phyloP scores from a whole-genome alignment of 1,140 invertebrate species.

The Heliconius eleuchia region DNA sequence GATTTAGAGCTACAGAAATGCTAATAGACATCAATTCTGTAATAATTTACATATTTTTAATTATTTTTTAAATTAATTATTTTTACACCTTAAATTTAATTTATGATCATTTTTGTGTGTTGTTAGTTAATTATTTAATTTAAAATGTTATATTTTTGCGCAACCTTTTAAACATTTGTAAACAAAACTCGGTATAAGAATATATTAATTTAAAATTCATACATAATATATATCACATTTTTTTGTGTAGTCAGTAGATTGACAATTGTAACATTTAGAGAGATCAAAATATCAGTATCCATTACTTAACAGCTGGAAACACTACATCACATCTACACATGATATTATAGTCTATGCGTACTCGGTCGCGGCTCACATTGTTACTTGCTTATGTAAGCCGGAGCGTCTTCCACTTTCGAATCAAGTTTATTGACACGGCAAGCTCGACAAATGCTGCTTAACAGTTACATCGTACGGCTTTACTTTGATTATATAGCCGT shows the following conservation, averaged over 20 bases:
- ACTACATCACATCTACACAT: conserved; percentile 35
- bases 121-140: background rate
- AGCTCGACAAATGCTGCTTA: conserved; percentile 76
- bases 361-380: conserved; percentile 62
- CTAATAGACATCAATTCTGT: conserved; percentile 35
- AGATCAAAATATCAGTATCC: background rate
- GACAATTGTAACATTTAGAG: background rate
- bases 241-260: background rate
- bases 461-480: conserved; percentile 74
- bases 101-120: background rate
- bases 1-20: conserved; percentile 30
- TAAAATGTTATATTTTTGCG: background rate
- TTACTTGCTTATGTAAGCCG: conserved; percentile 78
- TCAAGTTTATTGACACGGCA: conserved; percentile 81
- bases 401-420: conserved; percentile 81
- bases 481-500: conserved; percentile 63
- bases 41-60: background rate
- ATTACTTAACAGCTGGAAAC: conserved; percentile 18
- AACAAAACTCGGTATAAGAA: no score
- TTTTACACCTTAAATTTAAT: background rate
- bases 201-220: no score
- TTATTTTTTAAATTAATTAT: background rate
- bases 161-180: background rate
- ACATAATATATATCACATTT: background rate
- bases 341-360: conserved; percentile 56